Evolutionary conservation across 2,797 vertebrate species (phyloP).

Genomic region (Sebastes vulpes): DNA sequence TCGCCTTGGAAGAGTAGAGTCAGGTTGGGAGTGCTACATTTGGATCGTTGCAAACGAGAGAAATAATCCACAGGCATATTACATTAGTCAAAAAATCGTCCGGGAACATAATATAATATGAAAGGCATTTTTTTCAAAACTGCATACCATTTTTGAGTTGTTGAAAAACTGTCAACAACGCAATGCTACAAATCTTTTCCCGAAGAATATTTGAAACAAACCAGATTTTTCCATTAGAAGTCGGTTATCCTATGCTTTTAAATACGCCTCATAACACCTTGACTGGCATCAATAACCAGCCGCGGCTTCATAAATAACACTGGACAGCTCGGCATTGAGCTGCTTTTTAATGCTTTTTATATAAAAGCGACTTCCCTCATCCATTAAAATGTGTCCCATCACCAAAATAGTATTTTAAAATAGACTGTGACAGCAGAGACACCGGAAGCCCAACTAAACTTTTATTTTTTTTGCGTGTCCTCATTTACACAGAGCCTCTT

Average conservation of each 20-base stretch:
- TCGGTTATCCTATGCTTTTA: conserved; percentile 22
- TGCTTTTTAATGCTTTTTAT: conserved; percentile 18
- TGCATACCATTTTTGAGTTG: conserved; percentile 74
- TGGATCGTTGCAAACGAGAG: conserved; percentile 64
- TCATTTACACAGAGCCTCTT: conserved; percentile 34
- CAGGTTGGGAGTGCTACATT: conserved; percentile 80
- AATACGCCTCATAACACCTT: conserved; percentile 20
- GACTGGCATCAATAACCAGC: conserved; percentile 30
- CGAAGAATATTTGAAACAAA: conserved; percentile 54
- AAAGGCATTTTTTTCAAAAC: conserved; percentile 75
- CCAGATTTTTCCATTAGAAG: conserved; percentile 34
- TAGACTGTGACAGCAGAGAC: conserved; percentile 46
- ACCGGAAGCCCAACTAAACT: conserved; percentile 38
- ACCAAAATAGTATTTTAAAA: conserved; percentile 59
- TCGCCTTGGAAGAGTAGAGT: conserved; percentile 65
- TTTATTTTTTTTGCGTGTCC: conserved; percentile 9
- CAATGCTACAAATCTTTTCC: conserved; percentile 81
- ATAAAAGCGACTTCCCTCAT: conserved; percentile 35
- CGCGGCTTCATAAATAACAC: conserved; percentile 32
- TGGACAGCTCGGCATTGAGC: conserved; percentile 16
- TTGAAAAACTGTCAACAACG: conserved; percentile 67
- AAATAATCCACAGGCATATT: conserved; percentile 72
- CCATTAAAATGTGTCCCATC: conserved; percentile 47
- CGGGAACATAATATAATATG: conserved; percentile 50
- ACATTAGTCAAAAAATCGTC: conserved; percentile 58